Conservation (phyloP, 1,140 invertebrate genomes). For the Ridgeia piscesae region DNA sequence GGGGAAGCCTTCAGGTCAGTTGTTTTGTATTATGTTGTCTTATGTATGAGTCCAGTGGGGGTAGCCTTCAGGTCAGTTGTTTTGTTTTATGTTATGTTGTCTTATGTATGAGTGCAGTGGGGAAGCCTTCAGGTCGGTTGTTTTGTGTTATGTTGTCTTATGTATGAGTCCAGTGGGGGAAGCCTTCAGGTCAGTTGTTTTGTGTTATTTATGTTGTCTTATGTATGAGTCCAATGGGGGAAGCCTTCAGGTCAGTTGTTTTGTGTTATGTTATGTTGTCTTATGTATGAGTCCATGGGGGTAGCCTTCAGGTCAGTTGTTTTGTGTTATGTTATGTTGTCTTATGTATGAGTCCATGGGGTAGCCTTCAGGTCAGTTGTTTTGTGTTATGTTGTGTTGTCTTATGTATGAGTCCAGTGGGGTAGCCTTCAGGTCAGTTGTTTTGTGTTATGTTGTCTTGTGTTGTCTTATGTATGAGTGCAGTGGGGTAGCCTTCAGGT, state of each 20-base stretch:
- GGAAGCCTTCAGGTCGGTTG: constrained; percentile 64
- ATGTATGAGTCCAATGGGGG: constrained; percentile 84
- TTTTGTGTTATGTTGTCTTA: constrained; percentile 72
- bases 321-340: constrained; percentile 75
- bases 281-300: constrained; percentile 83
- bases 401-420: constrained; percentile 83
- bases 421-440: constrained; percentile 65
- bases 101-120: constrained; percentile 83
- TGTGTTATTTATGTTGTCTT: constrained; percentile 82
- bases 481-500: constrained; percentile 74
- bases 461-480: constrained; percentile 83
- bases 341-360: constrained; percentile 83
- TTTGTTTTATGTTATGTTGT: constrained; percentile 75
- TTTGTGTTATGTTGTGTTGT: too few species aligned
- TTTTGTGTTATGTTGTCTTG: too few species aligned
- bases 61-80: constrained; percentile 63
- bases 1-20: constrained; percentile 68
- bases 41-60: constrained; percentile 85
- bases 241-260: constrained; percentile 61
- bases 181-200: constrained; percentile 57
- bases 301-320: constrained; percentile 63
- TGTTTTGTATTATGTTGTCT: constrained; percentile 69
- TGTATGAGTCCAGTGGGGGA: constrained; percentile 86
- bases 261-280: constrained; percentile 75
- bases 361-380: constrained; percentile 63